Evolutionary conservation across 2,797 vertebrate species (phyloP), one percentile per base, ranked within the genome.

Genomic region (Lycodopsis pacificus): DNA sequence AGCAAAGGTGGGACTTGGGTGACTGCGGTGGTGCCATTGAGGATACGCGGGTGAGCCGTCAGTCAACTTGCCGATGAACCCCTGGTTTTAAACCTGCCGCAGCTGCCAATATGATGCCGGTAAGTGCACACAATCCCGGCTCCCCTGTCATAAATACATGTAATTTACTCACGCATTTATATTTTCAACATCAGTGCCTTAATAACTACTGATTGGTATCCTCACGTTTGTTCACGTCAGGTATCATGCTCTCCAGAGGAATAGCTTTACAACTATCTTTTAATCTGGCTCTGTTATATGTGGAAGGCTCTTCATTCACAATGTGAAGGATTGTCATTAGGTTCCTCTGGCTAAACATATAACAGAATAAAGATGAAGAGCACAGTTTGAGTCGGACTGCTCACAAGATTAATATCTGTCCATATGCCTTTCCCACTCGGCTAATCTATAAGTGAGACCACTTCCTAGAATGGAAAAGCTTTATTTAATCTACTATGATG

Each of bases 81-180:
- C 57, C 77, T 79, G 62, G 80, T 51, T 90, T 63, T 83, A 88
- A 34, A 91, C 81, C 88, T 65, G 38, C 70, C 71, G 77, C 22
- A 88, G 71, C 86, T 87, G 76, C 88, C 86, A 90, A 36, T 54
- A 94, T 94, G 93, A 94, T 94, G 93, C 93, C 93, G 76, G 93
- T 94, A 77, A 90, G 93, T 93, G 22, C 19, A 63, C 46, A 44
- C 34, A 40, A 30, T 8, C 1, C 2, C 17, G 15, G 1, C 44
- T 25, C 1, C 19, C 1, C 30, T 3, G 10, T 7, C 7, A 3
- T 42, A 15, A 34, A 5, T 14, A 2, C 4, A 22, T 34, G 3
- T 1, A 7, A 1, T 17, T 19, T 15, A 20, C 1, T 13, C 0
- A 3, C 12, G 8, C 15, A 4, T 56, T 25, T 57, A 44, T 42